Conservation (phyloP, 2,888 invertebrate genomes). For the Drosophila neonasuta region DNA sequence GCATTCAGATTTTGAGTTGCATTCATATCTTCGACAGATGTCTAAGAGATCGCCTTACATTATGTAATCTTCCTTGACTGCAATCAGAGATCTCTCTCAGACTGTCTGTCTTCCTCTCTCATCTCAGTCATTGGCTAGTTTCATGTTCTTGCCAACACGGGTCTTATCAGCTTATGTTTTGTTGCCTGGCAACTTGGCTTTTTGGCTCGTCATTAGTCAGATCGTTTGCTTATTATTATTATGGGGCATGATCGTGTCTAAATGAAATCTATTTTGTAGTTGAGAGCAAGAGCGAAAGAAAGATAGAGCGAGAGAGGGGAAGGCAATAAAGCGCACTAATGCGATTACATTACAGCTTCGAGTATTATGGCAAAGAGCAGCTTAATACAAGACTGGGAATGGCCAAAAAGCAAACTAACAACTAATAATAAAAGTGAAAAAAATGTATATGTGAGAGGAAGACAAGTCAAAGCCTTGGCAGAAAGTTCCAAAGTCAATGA, state of each 20-base stretch:
- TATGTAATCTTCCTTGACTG: conserved; percentile 17
- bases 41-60: conserved; percentile 15
- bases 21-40: conserved; percentile 3
- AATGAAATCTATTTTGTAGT: conserved; percentile 70
- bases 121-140: conserved; percentile 5
- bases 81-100: conserved; percentile 5
- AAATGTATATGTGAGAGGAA: conserved; percentile 17
- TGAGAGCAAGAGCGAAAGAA: too few relatives aligned
- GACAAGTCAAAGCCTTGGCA: conserved; percentile 33
- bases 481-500: conserved; percentile 72
- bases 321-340: conserved; percentile 66
- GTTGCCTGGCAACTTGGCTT: conserved; percentile 44
- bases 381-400: conserved; percentile 41
- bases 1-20: neutral
- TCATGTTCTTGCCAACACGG: conserved; percentile 36
- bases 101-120: conserved; percentile 22
- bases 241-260: conserved; percentile 75
- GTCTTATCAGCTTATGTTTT: conserved; percentile 73
- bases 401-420: conserved; percentile 22
- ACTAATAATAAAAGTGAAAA: conserved; percentile 72
- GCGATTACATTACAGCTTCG: conserved; percentile 74
- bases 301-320: conserved; percentile 1
- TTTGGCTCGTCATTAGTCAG: conserved; percentile 67
- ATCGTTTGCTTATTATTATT: conserved; percentile 69
- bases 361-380: conserved; percentile 56